These are phyloP conservation scores for Alfaro cultratus DNA, from an alignment of 2,797 vertebrate genomes.

Conservation along the genomic window DNA sequence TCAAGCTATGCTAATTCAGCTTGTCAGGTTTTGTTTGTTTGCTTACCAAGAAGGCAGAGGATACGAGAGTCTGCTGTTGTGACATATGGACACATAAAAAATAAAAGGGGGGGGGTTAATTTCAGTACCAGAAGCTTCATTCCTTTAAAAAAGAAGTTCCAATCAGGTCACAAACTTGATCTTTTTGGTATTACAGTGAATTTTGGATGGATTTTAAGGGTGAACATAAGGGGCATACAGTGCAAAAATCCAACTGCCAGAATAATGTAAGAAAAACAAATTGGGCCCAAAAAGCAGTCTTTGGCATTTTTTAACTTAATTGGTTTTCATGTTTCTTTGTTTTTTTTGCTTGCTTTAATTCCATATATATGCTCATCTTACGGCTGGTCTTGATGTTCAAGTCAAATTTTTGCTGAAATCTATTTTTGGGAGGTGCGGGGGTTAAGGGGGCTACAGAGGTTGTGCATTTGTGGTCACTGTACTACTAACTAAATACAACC, in stretches of 20 bases:
- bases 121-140: neutral
- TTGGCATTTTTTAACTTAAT: neutral
- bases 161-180: neutral
- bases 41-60: conserved; percentile 46
- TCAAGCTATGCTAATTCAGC: conserved; percentile 66
- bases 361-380: too few relatives aligned
- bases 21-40: conserved; percentile 56
- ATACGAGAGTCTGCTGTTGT: conserved; percentile 35
- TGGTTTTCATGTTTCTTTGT: conserved; percentile 5
- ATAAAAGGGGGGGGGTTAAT: neutral
- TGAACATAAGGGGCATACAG: neutral
- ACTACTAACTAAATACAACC: too few relatives aligned
- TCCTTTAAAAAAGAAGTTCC: neutral
- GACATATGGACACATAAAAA: neutral
- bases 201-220: neutral
- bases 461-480: too few relatives aligned
- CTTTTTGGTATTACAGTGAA: neutral
- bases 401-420: too few relatives aligned
- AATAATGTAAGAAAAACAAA: neutral
- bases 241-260: neutral
- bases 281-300: neutral
- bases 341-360: conserved; percentile 1
- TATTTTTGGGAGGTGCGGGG: too few relatives aligned
- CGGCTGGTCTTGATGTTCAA: too few relatives aligned
- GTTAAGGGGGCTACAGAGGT: too few relatives aligned